Evolutionary conservation across 92 coral and sea anemone genomes (phyloP), one percentile per base, ranked within the genome.

Genomic region (Porites rus): DNA sequence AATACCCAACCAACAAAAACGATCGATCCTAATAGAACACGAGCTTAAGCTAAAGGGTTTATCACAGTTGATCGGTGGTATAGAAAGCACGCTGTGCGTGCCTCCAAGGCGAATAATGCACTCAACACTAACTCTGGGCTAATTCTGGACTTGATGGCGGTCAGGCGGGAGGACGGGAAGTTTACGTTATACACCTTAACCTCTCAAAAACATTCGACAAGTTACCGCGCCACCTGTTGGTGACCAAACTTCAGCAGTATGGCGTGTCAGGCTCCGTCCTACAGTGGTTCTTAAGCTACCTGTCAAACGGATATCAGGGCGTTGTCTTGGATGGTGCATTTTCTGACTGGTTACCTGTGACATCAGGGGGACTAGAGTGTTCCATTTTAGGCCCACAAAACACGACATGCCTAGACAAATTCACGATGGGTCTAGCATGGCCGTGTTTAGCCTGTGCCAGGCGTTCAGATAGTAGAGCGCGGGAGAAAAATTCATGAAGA

Each of bases 191-290:
- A 19, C 79, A 76, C 76, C 84, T 86, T 51, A 89, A 92, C 81
- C 65, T 89, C 12, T 89, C 83, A 0, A 89, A 89, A 73, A 92
- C 93, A 16, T 92, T 89, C 65, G 92, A 92, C 71, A 89, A 77
- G 56, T 91, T 92, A 4, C 21, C 90, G 1, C 95, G 86, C 67
- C 65, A 82, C 52, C 69, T 92, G 8, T 73, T 86, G 17, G 74
- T 79, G 51, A 16, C 14, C 1, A 88, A 88, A 71, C 68, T 84
- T 3, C 74, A 78, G 24, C 50, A 18, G 19, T 79, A 7, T 16
- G 92, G 90, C 8, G 84, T 92, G 62, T 31, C 5, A 1, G 92
- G 90, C 63, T 1, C 83, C 3, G 73, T 80, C 1, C 64, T 80
- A 5, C 38, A 69, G 1, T 92, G 92, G 92, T 88, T 79, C 10